A percentile compares a stretch with the other conserved stretches of the same genome.
phyloP scores from a whole-genome alignment of 2,888 invertebrate species.

The Apamea crenata region DNA sequence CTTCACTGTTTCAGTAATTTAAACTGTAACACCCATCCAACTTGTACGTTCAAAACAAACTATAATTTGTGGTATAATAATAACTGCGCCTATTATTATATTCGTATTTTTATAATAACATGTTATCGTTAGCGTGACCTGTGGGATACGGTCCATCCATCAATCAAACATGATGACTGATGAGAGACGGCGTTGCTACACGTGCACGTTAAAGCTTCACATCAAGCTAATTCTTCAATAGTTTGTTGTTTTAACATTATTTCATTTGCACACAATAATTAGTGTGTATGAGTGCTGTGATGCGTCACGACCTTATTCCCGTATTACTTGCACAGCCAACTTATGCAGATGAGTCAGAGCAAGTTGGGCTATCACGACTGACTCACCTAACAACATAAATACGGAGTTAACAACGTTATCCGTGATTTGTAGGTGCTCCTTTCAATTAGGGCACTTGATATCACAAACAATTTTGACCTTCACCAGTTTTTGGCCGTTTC shows the following conservation, averaged over 20 bases:
- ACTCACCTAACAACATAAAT: constrained; percentile 75
- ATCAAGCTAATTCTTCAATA: constrained; percentile 45
- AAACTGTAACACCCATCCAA: constrained; percentile 18
- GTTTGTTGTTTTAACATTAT: constrained; percentile 59
- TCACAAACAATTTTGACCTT: constrained; percentile 35
- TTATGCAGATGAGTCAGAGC: constrained; percentile 81
- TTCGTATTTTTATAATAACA: constrained; percentile 71
- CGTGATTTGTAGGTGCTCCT: constrained; percentile 46
- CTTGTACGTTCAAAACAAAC: constrained; percentile 32
- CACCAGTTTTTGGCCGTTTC: constrained; percentile 24
- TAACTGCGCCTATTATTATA: constrained; percentile 60
- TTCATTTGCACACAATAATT: constrained; percentile 73
- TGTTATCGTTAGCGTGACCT: constrained; percentile 76
- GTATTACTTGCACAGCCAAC: constrained; percentile 74
- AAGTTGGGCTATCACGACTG: constrained; percentile 80
- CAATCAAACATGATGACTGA: constrained; percentile 78
- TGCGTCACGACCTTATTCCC: constrained; percentile 85
- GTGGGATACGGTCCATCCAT: constrained; percentile 72
- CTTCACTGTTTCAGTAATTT: constrained; percentile 15
- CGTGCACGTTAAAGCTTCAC: constrained; percentile 45
- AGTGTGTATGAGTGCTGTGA: constrained; percentile 72
- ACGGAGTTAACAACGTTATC: constrained; percentile 45
- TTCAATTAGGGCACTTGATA: constrained; percentile 44
- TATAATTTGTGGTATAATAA: constrained; percentile 52
- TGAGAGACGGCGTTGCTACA: constrained; percentile 58